Evolutionary conservation across 2,888 invertebrate genomes (phyloP).

Genomic region (Augochlorella aurata): DNA sequence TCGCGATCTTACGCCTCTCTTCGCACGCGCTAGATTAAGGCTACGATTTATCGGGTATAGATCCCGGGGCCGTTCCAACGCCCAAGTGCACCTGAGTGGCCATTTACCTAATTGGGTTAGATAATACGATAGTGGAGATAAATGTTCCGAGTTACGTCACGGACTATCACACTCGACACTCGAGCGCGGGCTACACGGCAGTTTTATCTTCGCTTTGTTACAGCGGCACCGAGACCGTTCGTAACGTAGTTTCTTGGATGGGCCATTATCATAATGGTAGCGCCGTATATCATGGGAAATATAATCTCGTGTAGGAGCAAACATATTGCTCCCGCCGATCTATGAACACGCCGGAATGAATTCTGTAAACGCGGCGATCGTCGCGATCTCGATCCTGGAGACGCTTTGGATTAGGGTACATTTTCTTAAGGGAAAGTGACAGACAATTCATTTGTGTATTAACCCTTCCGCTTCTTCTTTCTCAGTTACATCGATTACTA

Average conservation of each 20-base stretch:
- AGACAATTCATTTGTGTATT: no score
- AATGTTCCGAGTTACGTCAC: conserved; percentile 44
- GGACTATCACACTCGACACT: conserved; percentile 39
- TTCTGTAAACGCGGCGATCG: neutral
- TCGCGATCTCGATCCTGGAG: neutral
- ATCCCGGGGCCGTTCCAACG: conserved; percentile 19
- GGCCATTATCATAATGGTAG: conserved; percentile 45
- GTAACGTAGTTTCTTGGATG: conserved; percentile 23
- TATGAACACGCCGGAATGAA: conserved; percentile 15
- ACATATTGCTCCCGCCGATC: conserved; percentile 8
- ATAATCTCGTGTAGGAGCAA: conserved; percentile 21
- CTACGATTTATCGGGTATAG: conserved; percentile 42
- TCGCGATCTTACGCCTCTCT: conserved; percentile 6
- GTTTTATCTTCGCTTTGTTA: conserved; percentile 49
- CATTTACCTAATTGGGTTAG: conserved; percentile 55
- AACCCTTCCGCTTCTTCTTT: no score
- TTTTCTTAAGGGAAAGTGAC: no score
- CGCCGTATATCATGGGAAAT: conserved; percentile 29
- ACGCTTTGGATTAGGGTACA: no score
- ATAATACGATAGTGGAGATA: conserved; percentile 48
- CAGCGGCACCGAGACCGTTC: conserved; percentile 14
- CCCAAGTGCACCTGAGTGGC: conserved; percentile 30
- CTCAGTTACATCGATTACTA: no score
- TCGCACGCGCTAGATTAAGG: conserved; percentile 25
- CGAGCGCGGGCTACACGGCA: conserved; percentile 14